Evolutionary conservation across 1,140 invertebrate genomes (phyloP), one percentile per base, ranked within the genome.

Genomic region (Arion vulgaris): DNA sequence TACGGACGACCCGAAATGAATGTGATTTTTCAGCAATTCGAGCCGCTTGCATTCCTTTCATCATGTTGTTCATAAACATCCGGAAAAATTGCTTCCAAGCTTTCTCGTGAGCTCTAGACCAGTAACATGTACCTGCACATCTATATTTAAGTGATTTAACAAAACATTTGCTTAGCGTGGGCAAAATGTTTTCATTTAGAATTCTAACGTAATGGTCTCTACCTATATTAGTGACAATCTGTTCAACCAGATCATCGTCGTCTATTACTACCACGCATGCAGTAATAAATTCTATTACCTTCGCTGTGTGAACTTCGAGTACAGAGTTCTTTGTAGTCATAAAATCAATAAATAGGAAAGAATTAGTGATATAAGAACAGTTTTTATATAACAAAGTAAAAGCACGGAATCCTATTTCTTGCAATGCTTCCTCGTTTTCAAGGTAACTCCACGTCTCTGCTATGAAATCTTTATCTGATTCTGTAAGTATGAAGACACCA

Each of bases 21-120:
- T n/a, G n/a, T n/a, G n/a, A n/a, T n/a, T n/a, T n/a, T n/a, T n/a
- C n/a, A n/a, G n/a, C n/a, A n/a, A n/a, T n/a, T n/a, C n/a, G n/a
- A 5, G 41, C 41, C 41, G 5, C 15, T 45, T 45, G 41, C 5
- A 45, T 5, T 45, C 41, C 41, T 45, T 45, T 45, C 41, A 45
- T 15, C 41, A 45, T 45, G 41, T 45, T 45, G 41, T 45, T 45
- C 5, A 5, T 45, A 7, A 71, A 32, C 5, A 71, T 71, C 13
- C 36, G 5, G 36, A 71, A 71, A 71, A 71, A 71, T 36, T 7
- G n/a, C n/a, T 38, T 38, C 69, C 69, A 71, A 7, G 69, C 69
- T 34, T 71, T 19, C 5, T 15, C n/a, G 7, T 32, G n/a, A n/a
- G n/a, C n/a, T n/a, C n/a, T n/a, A n/a, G n/a, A n/a, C n/a, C n/a